Evolutionary conservation across 2,113 vertebrate species (phyloP).

Genomic region (Eonycteris spelaea): DNA sequence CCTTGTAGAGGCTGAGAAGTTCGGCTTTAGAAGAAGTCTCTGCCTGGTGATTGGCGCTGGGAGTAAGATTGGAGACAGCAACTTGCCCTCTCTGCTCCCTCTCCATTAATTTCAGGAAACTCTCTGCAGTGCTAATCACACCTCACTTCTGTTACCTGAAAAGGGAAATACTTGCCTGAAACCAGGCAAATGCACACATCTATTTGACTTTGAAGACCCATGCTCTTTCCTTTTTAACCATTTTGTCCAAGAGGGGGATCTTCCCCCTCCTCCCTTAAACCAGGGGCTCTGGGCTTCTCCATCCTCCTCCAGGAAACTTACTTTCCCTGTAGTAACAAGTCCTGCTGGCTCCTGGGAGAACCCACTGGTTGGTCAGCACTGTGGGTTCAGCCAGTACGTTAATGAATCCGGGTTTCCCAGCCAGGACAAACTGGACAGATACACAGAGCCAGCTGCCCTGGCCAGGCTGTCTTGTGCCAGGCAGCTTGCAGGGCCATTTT

Average conservation of each 20-base stretch:
- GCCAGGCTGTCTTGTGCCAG: fast-evolving
- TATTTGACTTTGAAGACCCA: background rate
- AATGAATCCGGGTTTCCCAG: background rate
- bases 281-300: background rate
- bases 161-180: background rate
- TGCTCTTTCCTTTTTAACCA: background rate
- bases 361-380: background rate
- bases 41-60: background rate
- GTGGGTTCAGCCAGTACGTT: background rate
- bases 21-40: background rate
- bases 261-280: background rate
- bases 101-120: conserved; percentile 1
- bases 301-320: background rate
- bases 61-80: background rate
- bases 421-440: background rate
- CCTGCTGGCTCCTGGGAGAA: background rate
- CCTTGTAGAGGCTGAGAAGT: background rate
- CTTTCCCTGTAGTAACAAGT: background rate
- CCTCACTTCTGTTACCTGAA: conserved; percentile 37
- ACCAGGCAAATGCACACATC: background rate
- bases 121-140: conserved; percentile 49
- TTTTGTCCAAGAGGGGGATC: background rate
- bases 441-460: background rate
- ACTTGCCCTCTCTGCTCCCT: background rate
- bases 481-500: background rate